phyloP scores from a whole-genome alignment of 2,888 invertebrate species.

The Agrochola macilenta region DNA sequence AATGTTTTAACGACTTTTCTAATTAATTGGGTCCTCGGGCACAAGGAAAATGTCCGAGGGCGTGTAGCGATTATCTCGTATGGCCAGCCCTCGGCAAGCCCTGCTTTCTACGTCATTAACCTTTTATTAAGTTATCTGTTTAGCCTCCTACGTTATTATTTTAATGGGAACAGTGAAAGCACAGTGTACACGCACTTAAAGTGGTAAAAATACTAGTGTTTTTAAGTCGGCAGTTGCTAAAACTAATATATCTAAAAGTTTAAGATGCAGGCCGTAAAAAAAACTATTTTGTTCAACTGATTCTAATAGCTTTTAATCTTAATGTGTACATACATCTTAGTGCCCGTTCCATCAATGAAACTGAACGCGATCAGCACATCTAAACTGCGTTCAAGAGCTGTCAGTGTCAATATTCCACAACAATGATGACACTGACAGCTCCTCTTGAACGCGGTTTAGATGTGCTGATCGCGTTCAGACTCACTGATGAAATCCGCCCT shows the following conservation, averaged over 20 bases:
- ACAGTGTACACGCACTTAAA: neutral
- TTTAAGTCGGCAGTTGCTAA: neutral
- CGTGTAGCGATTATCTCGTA: slow-evolving; percentile 71
- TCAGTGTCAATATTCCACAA: too few species aligned
- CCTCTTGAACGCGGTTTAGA: too few species aligned
- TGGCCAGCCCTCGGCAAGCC: slow-evolving; percentile 59
- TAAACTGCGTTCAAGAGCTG: too few species aligned
- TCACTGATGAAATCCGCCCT: too few species aligned
- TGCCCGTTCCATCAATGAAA: too few species aligned
- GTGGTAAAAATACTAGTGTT: neutral
- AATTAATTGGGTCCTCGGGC: slow-evolving; percentile 68
- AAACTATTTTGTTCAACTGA: neutral
- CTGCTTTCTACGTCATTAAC: slow-evolving; percentile 68
- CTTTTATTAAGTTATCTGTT: slow-evolving; percentile 58
- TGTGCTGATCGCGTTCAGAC: too few species aligned
- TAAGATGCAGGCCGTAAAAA: neutral
- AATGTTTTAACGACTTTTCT: slow-evolving; percentile 71
- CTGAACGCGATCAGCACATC: too few species aligned
- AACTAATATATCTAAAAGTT: neutral
- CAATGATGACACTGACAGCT: too few species aligned
- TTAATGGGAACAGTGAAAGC: neutral
- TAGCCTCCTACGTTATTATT: slow-evolving; percentile 17
- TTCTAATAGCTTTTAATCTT: neutral
- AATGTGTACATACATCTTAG: neutral
- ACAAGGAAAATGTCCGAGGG: slow-evolving; percentile 70